Evolutionary conservation across 2,113 vertebrate species (phyloP).

Genomic region (Illadopsis cleaveri): DNA sequence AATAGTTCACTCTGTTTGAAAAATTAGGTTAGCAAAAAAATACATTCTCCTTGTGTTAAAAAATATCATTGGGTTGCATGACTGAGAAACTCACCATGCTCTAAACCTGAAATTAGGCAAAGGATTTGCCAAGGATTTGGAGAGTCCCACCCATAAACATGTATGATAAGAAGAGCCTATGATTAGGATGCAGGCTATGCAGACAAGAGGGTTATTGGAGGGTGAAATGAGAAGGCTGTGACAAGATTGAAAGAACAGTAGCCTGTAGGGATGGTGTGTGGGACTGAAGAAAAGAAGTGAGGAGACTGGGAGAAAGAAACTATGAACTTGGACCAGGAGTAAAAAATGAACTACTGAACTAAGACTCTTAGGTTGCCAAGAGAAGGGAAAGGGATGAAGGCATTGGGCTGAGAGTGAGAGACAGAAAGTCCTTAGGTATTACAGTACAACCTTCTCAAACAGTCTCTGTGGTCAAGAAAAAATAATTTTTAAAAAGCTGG

Average conservation of each 20-base stretch:
- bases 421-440: background rate
- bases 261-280: background rate
- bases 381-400: background rate
- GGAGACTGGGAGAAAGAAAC: background rate
- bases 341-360: background rate
- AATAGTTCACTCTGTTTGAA: background rate
- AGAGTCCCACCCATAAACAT: background rate
- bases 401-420: background rate
- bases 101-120: background rate
- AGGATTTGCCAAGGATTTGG: background rate
- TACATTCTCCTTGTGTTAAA: background rate
- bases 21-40: background rate
- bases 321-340: background rate
- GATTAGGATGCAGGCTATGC: background rate
- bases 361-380: background rate
- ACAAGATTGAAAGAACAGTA: background rate
- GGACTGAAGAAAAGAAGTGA: background rate
- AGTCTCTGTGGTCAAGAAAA: background rate
- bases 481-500: background rate
- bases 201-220: background rate
- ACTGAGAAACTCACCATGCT: background rate
- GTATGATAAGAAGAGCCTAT: background rate
- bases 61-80: background rate
- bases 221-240: background rate
- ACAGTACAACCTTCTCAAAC: background rate